Percentiles rank a stretch among this genome's conserved stretches.
Evolutionary conservation across 2,888 invertebrate genomes (phyloP).

Genomic region (Rotaria socialis): DNA sequence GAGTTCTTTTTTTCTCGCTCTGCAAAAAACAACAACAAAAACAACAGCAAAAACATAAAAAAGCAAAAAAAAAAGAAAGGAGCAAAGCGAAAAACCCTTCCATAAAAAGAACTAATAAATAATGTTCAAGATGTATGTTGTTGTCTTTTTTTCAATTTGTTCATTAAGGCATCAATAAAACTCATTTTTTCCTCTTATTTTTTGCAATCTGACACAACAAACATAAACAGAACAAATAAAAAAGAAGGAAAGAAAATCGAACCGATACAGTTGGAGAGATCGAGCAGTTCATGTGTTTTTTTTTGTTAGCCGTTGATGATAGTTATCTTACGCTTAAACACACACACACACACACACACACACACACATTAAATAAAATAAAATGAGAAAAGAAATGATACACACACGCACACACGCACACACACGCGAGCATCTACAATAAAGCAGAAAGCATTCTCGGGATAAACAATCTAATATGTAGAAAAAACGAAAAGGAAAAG

Average conservation of each 20-base stretch:
- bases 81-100: background rate
- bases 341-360: background rate
- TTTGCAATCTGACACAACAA: conserved; percentile 27
- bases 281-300: background rate
- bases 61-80: background rate
- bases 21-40: background rate
- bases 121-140: background rate
- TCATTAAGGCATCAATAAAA: background rate
- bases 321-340: background rate
- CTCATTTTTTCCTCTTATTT: background rate
- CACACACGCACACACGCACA: conserved; percentile 1
- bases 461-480: conserved; percentile 12
- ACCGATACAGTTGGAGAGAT: background rate
- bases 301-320: background rate
- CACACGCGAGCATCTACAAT: conserved; percentile 7
- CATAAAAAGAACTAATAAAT: background rate
- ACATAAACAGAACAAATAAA: background rate
- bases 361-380: conserved; percentile 11
- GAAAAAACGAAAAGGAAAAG: background rate
- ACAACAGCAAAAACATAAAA: background rate
- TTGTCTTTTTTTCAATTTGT: background rate
- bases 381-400: conserved; percentile 4
- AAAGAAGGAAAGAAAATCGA: background rate
- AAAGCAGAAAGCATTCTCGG: conserved; percentile 32
- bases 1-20: background rate